Evolutionary conservation across 2,113 vertebrate genomes (phyloP), one percentile per base, ranked within the genome.

Genomic region (Taxidea taxus): DNA sequence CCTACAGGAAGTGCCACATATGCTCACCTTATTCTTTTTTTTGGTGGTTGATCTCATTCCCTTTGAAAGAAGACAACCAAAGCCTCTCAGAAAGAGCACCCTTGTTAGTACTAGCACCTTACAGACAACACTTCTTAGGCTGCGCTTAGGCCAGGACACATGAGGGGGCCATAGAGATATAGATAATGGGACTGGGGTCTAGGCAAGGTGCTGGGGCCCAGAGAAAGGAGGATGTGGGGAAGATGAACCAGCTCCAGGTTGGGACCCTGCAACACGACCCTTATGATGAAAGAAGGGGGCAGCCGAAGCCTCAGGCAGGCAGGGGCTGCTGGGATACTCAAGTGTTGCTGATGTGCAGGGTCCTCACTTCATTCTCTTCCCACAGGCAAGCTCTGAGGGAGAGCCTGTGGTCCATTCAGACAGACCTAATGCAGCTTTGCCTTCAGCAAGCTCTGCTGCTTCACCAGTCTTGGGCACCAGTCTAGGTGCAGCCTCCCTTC

Each of bases 31-130:
- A 95, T 99, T 98, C 87, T n/a, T 99, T 99, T 98, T 99, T 99
- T 92, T 99, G 99, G 18, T 99, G 99, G 98, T 99, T 99, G 97
- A 99, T 99, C 96, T 99, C 98, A 27, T 99, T 99, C 0, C 99
- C 99, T 99, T 99, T 16, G 64, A 68, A 68, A 68, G 16, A n/a
- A n/a, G n/a, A n/a, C 15, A 68, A 4, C 34, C 64, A n/a, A 56
- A 18, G 18, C 13, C 4, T 15, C 25, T 98, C 27, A 42, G 27
- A 51, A 64, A 29, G 14, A 16, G 0, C n/a, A n/a, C 14, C 20
- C 14, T 4, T 12, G 29, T 12, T 31, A 1, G n/a, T 6, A 31
- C 39, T 16, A 42, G 4, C 47, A 4, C 8, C 20, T 9, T 9
- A 25, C 15, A 13, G 0, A 18, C 81, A 47, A 15, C 9, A 0